phyloP scores from a whole-genome alignment of 2,113 vertebrate species.

The Pardalotus punctatus region DNA sequence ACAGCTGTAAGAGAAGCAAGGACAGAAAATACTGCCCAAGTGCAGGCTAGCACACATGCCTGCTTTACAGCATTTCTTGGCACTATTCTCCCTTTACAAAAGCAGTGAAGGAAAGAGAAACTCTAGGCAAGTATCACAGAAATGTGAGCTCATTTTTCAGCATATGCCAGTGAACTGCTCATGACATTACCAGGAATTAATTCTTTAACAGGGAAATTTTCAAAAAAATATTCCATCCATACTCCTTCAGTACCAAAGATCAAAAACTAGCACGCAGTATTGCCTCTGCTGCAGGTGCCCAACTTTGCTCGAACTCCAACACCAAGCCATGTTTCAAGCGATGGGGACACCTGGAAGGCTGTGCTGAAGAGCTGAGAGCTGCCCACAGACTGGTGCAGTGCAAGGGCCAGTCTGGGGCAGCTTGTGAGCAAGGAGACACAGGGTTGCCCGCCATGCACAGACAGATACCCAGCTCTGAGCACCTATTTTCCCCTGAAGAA shows the following conservation, averaged over 20 bases:
- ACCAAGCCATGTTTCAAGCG: accelerated
- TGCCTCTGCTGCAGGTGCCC: neutral
- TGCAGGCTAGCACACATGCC: neutral
- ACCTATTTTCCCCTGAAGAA: neutral
- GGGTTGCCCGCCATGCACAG: accelerated
- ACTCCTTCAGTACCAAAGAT: neutral
- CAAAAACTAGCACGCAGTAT: accelerated
- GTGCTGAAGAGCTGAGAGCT: accelerated
- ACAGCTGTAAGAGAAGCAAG: conserved; percentile 63
- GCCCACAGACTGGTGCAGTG: accelerated
- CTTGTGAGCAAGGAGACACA: accelerated
- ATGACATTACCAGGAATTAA: neutral
- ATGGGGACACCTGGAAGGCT: neutral
- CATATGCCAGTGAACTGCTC: neutral
- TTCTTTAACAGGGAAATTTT: neutral
- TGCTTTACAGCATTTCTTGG: neutral
- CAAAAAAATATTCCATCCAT: neutral
- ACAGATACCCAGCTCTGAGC: neutral
- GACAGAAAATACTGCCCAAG: neutral
- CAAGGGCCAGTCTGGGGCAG: accelerated
- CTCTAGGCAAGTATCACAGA: neutral
- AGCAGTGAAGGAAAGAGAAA: neutral
- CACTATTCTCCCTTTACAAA: neutral
- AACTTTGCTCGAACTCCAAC: accelerated
- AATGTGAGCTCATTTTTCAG: neutral